Evolutionary conservation across 1,140 invertebrate genomes (phyloP).

Genomic region (Polyergus mexicanus): DNA sequence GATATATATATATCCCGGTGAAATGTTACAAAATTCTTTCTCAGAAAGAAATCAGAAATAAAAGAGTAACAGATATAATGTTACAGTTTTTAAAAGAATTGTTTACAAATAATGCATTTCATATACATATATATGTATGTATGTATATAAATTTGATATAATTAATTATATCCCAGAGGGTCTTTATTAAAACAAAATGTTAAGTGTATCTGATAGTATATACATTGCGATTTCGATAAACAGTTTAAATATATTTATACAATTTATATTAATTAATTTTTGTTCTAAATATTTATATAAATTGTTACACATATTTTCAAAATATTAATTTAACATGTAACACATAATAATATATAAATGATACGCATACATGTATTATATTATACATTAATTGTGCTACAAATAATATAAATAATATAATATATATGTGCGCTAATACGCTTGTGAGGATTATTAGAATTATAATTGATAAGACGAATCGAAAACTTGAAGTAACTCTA

Average conservation of each 20-base stretch:
- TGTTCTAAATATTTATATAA: constrained; percentile 17
- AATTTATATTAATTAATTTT: background rate
- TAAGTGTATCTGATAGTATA: constrained; percentile 5
- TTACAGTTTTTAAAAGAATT: background rate
- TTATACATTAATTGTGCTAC: background rate
- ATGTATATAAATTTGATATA: constrained; percentile 2
- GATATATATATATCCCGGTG: no score
- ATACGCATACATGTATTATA: no score
- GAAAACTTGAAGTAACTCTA: background rate
- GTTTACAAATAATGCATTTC: no score
- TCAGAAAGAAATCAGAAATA: background rate
- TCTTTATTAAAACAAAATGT: constrained; percentile 4
- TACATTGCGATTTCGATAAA: background rate
- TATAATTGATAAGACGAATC: background rate
- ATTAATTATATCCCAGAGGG: background rate
- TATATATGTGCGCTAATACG: background rate
- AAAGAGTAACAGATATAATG: background rate
- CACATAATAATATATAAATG: background rate
- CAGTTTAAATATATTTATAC: background rate
- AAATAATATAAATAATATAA: background rate
- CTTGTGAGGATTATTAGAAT: background rate
- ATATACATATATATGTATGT: no score
- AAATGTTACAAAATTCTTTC: background rate
- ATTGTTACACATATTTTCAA: background rate
- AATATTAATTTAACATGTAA: constrained; percentile 7